Base-by-base conservation (phyloP, 2,888 invertebrate species). In the Philereme transversata region DNA sequence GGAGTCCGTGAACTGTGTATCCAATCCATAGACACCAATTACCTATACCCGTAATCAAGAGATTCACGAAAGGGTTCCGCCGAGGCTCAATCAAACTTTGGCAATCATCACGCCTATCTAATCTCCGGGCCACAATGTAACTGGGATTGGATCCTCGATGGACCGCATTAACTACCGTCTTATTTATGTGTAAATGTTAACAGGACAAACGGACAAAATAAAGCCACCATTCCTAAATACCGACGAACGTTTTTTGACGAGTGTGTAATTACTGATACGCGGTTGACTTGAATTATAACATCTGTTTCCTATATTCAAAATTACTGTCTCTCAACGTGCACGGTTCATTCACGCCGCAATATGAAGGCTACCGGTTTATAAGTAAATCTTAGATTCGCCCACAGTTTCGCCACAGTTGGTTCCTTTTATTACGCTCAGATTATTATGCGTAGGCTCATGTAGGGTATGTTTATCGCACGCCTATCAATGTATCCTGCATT, bases 81-180 rank as follows among this genome's bases (percentile, higher is more conserved):
- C 79, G 79, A 77, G 75, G 81, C 86, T 89, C 89, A 90, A 89
- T 90, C 90, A 90, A 90, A 90, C 82, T 90, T 90, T 87, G 75
- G 83, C 85, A 89, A 90, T 90, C 88, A 90, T 87, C 86, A 86
- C 84, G 84, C 83, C 84, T 85, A 86, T 86, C 87, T 87, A 86
- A 87, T 89, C 88, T 88, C 86, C 66, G 84, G 76, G 87, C 79
- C 85, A 88, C 89, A 88, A 87, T 88, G 84, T 86, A 83, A 81
- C 84, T 79, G 74, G 76, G 80, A 86, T 86, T 82, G 84, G 83
- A 84, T 83, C 76, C 84, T 82, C 83, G 55, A 72, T 71, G 83
- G 84, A 78, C 86, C 82, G 75, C 82, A 85, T 84, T 85, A 84
- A 83, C 79, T 79, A 75, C 77, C 74, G 70, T 77, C 79, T 83